Percentiles rank a stretch among this genome's conserved stretches.
phyloP scores from a whole-genome alignment of 2,797 vertebrate species.

The Tapera naevia region DNA sequence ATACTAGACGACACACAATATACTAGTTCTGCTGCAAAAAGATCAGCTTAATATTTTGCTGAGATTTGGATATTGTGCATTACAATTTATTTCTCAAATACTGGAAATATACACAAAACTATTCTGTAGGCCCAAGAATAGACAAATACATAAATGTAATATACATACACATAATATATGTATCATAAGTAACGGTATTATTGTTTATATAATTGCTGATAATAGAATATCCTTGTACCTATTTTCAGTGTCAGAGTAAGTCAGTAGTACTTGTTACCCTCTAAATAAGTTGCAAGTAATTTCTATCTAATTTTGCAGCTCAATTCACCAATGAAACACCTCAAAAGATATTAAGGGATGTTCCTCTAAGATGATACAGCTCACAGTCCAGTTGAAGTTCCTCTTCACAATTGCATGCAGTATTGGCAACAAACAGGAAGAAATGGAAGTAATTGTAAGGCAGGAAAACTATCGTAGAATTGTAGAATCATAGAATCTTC shows the following conservation, averaged over 20 bases:
- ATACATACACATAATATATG: not conserved
- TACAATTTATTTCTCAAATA: not conserved
- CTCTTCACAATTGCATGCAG: too few relatives aligned
- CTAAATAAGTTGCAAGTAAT: not conserved
- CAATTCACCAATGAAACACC: not conserved
- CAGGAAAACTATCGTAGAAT: too few relatives aligned
- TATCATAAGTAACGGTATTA: accelerated
- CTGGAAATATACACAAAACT: not conserved
- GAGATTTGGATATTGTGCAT: not conserved
- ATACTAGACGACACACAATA: not conserved
- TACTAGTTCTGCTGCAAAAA: not conserved
- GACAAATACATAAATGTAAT: not conserved
- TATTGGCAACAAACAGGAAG: too few relatives aligned
- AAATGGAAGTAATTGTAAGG: too few relatives aligned
- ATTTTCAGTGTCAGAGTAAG: not conserved
- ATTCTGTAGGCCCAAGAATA: not conserved
- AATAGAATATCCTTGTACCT: not conserved
- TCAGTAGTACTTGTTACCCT: not conserved
- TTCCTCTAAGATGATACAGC: too few relatives aligned
- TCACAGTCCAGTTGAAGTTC: too few relatives aligned
- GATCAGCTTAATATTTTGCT: not conserved
- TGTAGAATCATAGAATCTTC: too few relatives aligned
- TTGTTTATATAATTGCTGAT: not conserved
- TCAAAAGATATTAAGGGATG: too few relatives aligned
- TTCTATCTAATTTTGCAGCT: not conserved